Percentiles rank a stretch among this genome's conserved stretches.
Conservation (phyloP, 1,140 invertebrate genomes). For the Ceratina japonica region DNA sequence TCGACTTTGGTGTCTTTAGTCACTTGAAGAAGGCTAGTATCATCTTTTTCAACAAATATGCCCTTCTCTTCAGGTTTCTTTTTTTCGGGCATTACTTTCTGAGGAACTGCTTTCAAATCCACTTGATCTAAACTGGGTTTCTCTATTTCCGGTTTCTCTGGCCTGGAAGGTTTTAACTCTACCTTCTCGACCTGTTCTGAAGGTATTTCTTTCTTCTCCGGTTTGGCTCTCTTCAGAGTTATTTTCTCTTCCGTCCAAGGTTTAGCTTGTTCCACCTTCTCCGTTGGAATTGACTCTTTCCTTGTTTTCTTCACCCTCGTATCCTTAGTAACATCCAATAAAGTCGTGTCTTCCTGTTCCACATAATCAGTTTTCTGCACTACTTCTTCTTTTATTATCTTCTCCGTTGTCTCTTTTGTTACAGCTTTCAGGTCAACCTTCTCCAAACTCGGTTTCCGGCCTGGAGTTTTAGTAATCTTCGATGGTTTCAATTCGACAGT, state of each 20-base stretch:
- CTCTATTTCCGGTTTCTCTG: conserved; percentile 66
- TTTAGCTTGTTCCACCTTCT: conserved; percentile 56
- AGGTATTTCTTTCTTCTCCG: conserved; percentile 69
- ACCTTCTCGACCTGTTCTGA: conserved; percentile 69
- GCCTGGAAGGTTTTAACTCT: conserved; percentile 80
- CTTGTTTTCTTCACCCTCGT: conserved; percentile 37
- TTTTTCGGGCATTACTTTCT: conserved; percentile 38
- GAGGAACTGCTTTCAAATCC: conserved; percentile 73
- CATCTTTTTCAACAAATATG: conserved; percentile 66
- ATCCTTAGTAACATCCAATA: conserved; percentile 57
- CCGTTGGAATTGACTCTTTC: conserved; percentile 10
- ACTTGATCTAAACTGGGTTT: conserved; percentile 71
- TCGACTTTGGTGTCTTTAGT: conserved; percentile 19
- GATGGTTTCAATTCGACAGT: conserved; percentile 78
- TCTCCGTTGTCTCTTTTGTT: conserved; percentile 69
- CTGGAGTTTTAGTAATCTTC: conserved; percentile 71
- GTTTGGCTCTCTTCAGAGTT: conserved; percentile 69
- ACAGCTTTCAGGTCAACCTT: conserved; percentile 70
- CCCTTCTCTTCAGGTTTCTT: conserved; percentile 61
- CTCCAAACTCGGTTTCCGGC: conserved; percentile 72
- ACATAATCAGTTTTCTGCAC: conserved; percentile 41
- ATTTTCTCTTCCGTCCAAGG: conserved; percentile 78
- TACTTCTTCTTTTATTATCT: conserved; percentile 12
- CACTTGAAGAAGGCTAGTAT: conserved; percentile 68
- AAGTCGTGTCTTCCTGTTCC: conserved; percentile 61